Conservation (phyloP, 2,797 vertebrate genomes). For the Otolemur crassicaudatus region DNA sequence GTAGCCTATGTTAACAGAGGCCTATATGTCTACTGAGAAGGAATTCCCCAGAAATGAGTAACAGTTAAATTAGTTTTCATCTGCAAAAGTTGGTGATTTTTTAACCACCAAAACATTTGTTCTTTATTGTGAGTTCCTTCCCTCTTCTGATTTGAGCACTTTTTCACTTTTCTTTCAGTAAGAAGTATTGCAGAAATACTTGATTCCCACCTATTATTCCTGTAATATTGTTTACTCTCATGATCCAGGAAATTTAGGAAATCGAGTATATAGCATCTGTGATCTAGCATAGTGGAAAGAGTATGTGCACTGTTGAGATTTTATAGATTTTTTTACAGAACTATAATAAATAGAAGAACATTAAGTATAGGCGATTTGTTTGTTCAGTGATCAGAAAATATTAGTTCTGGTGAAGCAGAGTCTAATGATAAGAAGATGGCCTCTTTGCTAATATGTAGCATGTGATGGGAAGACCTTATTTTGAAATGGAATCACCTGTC, state of each 20-base stretch:
- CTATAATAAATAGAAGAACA: not conserved
- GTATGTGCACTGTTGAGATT: not conserved
- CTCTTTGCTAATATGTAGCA: not conserved
- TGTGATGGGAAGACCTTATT: not conserved
- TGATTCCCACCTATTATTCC: not conserved
- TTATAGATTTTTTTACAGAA: not conserved
- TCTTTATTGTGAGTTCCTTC: not conserved
- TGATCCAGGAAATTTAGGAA: not conserved
- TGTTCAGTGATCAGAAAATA: not conserved
- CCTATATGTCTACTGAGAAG: not conserved
- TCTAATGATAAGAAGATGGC: not conserved
- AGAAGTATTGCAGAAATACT: not conserved
- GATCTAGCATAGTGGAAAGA: not conserved
- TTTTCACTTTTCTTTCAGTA: not conserved
- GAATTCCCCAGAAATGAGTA: not conserved
- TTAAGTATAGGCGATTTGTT: not conserved
- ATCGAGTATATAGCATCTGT: not conserved
- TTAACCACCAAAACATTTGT: not conserved
- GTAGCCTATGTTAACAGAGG: slow-evolving; percentile 1
- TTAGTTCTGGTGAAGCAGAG: not conserved
- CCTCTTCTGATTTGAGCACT: not conserved
- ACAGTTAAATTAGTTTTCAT: not conserved
- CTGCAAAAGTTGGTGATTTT: slow-evolving; percentile 1
- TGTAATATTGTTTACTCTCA: not conserved
- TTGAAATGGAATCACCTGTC: not conserved